These are phyloP conservation scores for Leptinotarsa tumamoca DNA, from an alignment of 2,888 invertebrate species.

Conservation along the genomic window DNA sequence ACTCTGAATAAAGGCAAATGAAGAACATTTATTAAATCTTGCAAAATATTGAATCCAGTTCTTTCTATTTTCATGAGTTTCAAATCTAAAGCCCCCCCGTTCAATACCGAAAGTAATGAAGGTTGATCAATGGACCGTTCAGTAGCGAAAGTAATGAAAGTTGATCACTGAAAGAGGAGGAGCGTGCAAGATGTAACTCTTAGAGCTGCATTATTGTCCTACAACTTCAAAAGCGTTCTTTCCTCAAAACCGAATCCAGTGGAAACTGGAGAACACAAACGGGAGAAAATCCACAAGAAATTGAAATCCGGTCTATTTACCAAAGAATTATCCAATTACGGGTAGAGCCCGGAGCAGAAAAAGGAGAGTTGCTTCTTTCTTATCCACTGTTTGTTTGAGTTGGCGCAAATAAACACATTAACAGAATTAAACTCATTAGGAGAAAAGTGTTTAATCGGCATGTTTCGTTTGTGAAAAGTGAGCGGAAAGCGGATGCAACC, in stretches of 20 bases:
- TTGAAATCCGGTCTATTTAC: slow-evolving; percentile 16
- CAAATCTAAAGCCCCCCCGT: no score
- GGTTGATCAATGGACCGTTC: background rate
- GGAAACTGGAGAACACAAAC: background rate
- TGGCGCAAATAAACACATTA: slow-evolving; percentile 47
- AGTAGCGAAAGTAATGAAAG: background rate
- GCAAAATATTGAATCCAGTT: no score
- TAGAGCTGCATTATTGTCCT: background rate
- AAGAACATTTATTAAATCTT: no score
- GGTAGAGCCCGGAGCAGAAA: slow-evolving; percentile 27
- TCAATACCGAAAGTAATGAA: background rate
- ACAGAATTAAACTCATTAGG: slow-evolving; percentile 48
- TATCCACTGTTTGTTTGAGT: slow-evolving; percentile 37
- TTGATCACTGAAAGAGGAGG: background rate
- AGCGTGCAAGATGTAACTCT: background rate
- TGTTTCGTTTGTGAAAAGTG: slow-evolving; percentile 42
- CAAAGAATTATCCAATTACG: slow-evolving; percentile 33
- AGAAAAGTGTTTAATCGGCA: slow-evolving; percentile 46
- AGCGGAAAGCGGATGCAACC: slow-evolving; percentile 29
- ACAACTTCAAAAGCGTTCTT: background rate
- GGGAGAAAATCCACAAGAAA: slow-evolving; percentile 11
- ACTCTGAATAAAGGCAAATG: no score
- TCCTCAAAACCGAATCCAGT: background rate
- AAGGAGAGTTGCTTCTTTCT: slow-evolving; percentile 30
- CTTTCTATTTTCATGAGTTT: no score